Evolutionary conservation across 2,888 invertebrate genomes (phyloP).

Genomic region (Nymphalis c-album): DNA sequence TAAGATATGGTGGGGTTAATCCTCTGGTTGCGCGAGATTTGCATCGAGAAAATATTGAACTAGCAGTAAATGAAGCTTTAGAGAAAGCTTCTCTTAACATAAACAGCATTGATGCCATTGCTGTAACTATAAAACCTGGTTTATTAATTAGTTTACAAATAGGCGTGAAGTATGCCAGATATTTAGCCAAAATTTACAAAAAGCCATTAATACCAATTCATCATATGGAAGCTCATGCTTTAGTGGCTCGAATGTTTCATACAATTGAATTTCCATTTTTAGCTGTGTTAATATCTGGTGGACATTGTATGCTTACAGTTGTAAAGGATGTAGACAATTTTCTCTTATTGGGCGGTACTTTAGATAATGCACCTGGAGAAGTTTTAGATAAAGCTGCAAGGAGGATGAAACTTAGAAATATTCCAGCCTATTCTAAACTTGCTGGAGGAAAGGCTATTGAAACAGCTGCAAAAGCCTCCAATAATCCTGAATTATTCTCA

Average conservation of each 20-base stretch:
- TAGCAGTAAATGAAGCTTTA: constrained; percentile 86
- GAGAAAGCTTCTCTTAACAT: constrained; percentile 80
- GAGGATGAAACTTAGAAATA: constrained; percentile 89
- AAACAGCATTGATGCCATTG: constrained; percentile 90
- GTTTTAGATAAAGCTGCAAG: constrained; percentile 95
- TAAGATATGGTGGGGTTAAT: constrained; percentile 92
- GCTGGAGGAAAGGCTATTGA: constrained; percentile 95
- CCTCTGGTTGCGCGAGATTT: constrained; percentile 92
- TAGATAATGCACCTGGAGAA: constrained; percentile 96
- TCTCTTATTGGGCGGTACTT: constrained; percentile 87
- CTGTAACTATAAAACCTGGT: constrained; percentile 96
- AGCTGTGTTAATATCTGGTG: constrained; percentile 94
- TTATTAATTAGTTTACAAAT: constrained; percentile 88
- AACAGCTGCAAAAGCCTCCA: constrained; percentile 85
- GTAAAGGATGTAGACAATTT: constrained; percentile 88
- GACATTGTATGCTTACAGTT: constrained; percentile 91
- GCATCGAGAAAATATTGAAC: constrained; percentile 89
- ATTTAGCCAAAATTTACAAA: constrained; percentile 83
- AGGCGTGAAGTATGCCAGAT: constrained; percentile 91
- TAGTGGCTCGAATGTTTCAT: constrained; percentile 89
- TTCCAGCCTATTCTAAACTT: constrained; percentile 86
- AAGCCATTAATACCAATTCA: constrained; percentile 97
- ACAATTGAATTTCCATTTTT: constrained; percentile 92
- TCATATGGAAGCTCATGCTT: constrained; percentile 99
- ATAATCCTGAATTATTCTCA: constrained; percentile 83